These are phyloP conservation scores for Apis mellifera DNA, from an alignment of 1,140 invertebrate genomes.

Conservation along the genomic window DNA sequence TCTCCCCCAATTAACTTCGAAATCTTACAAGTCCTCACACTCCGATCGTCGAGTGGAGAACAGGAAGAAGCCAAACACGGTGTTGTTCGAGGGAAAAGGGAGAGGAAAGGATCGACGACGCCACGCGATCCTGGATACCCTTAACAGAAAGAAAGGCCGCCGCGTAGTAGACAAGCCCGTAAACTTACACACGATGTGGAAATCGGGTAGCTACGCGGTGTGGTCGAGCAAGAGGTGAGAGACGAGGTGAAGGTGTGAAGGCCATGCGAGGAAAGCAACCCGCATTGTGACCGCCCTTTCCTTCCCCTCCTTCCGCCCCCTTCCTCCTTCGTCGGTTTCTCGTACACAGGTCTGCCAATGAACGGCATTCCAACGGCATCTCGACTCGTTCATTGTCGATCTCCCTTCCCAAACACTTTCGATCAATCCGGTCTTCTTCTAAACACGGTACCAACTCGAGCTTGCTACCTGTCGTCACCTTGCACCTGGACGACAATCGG, in stretches of 20 bases:
- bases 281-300: constrained; percentile 33
- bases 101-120: neutral
- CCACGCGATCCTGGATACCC: constrained; percentile 5
- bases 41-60: no score
- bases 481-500: constrained; percentile 29
- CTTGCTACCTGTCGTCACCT: constrained; percentile 37
- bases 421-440: constrained; percentile 41
- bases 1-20: constrained; percentile 1
- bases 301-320: constrained; percentile 1
- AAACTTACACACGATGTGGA: constrained; percentile 41
- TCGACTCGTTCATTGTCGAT: constrained; percentile 46
- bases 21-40: neutral
- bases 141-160: neutral
- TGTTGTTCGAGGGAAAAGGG: neutral
- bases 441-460: constrained; percentile 10
- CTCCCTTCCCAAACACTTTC: constrained; percentile 11
- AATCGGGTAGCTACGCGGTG: constrained; percentile 28
- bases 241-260: constrained; percentile 55
- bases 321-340: constrained; percentile 6
- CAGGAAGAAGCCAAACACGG: constrained; percentile 13
- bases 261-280: constrained; percentile 59
- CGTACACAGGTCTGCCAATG: constrained; percentile 53
- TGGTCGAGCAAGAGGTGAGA: constrained; percentile 37
- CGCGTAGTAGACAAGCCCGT: neutral
- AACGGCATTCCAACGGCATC: constrained; percentile 60